Evolutionary conservation across 2,797 vertebrate genomes (phyloP).

Genomic region (Aselliscus stoliczkanus): DNA sequence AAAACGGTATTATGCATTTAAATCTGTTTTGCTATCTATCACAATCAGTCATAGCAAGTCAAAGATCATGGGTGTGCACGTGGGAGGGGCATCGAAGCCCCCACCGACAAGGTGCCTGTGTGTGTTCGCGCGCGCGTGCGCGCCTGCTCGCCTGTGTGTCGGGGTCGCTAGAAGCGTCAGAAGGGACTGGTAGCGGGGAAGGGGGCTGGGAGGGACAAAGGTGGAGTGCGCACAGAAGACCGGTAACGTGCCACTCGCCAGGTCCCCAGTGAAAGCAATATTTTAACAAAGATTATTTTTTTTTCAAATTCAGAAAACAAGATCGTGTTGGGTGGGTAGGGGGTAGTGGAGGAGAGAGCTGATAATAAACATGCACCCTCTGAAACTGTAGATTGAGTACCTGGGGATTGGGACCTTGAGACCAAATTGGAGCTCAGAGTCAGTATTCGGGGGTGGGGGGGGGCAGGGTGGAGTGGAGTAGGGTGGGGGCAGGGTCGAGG

Average conservation of each 20-base stretch:
- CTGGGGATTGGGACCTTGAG: background rate
- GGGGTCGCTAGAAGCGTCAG: background rate
- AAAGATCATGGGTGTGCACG: background rate
- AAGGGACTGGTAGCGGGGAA: background rate
- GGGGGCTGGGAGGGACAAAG: conserved; percentile 33
- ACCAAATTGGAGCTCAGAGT: background rate
- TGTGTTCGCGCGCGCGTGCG: background rate
- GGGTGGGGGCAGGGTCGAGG: background rate
- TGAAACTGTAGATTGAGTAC: background rate
- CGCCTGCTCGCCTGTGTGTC: too few species aligned
- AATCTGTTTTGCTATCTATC: background rate
- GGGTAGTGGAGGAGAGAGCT: background rate
- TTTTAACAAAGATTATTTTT: conserved; percentile 52
- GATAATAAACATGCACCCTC: background rate
- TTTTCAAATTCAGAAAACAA: background rate
- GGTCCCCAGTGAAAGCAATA: background rate
- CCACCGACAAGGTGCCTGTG: background rate
- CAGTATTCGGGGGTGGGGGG: background rate
- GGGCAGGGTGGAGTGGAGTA: background rate
- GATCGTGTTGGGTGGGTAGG: background rate
- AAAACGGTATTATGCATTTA: conserved; percentile 20
- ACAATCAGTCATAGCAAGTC: background rate
- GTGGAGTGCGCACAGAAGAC: conserved; percentile 19
- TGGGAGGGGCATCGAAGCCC: background rate
- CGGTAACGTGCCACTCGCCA: background rate